A percentile compares a stretch with the other conserved stretches of the same genome.
These are phyloP conservation scores for Hormiphora californensis DNA, from an alignment of 37 sponge, comb jelly and placozoan genomes.

Conservation along the genomic window DNA sequence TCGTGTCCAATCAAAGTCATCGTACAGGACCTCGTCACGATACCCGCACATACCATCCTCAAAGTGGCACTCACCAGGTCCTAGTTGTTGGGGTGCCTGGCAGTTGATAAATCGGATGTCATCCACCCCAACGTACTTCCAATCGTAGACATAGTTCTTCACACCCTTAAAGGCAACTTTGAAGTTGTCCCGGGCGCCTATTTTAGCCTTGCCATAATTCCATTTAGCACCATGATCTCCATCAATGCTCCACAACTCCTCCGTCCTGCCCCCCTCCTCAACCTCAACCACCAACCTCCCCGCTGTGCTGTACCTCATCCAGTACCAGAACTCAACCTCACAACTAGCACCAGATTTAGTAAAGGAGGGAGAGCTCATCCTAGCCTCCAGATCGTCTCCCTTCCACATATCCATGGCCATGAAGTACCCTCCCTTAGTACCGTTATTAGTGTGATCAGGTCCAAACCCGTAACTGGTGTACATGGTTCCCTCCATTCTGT, in stretches of 20 bases:
- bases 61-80: conserved; percentile 17
- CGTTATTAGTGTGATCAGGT: conserved; percentile 3
- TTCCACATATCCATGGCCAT: conserved; percentile 32
- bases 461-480: conserved; percentile 28
- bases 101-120: conserved; percentile 27
- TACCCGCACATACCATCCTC: conserved; percentile 1
- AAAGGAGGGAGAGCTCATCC: background rate
- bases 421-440: background rate
- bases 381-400: conserved; percentile 49
- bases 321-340: background rate
- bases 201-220: background rate
- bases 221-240: conserved; percentile 8
- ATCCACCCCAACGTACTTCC: conserved; percentile 6
- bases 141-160: conserved; percentile 15
- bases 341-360: conserved; percentile 3
- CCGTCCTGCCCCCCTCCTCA: background rate
- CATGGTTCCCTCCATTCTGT: background rate
- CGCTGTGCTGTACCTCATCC: background rate
- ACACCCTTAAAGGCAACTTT: conserved; percentile 39
- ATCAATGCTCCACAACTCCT: conserved; percentile 22
- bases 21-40: background rate
- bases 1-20: conserved; percentile 5
- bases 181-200: conserved; percentile 8
- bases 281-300: conserved; percentile 3
- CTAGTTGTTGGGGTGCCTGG: background rate